Percentiles rank a stretch among this genome's conserved stretches.
Conservation (phyloP, 35 echinoderm and acorn worm species). For the Holothuria glaberrima region DNA sequence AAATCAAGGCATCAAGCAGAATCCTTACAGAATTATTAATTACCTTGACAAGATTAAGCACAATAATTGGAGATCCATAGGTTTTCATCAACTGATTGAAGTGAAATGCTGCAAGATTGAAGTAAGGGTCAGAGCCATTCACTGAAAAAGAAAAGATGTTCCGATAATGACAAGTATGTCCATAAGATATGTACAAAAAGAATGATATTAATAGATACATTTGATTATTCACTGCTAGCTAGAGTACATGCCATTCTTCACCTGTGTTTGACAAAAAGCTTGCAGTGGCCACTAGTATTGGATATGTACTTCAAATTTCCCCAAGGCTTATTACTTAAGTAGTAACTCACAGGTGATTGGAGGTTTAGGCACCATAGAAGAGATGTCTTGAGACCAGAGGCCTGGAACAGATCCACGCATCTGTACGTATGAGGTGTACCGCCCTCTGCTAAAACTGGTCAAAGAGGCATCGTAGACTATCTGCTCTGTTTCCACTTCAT, state of each 20-base stretch:
- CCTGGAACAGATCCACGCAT: constrained; percentile 87
- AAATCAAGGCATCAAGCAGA: no score
- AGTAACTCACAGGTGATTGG: constrained; percentile 81
- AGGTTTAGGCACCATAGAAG: constrained; percentile 96
- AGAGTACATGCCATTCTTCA: no score
- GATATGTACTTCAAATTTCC: background rate
- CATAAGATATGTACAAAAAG: background rate
- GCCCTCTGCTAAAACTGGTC: constrained; percentile 75
- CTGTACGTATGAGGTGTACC: constrained; percentile 87
- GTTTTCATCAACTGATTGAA: constrained; percentile 76
- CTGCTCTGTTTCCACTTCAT: constrained; percentile 99
- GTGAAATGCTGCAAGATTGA: constrained; percentile 64
- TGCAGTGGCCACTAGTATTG: no score
- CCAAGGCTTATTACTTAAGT: background rate
- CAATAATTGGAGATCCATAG: constrained; percentile 88
- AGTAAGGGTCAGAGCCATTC: constrained; percentile 87
- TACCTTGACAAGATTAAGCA: constrained; percentile 98
- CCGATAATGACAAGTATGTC: no score
- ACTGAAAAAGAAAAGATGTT: constrained; percentile 69
- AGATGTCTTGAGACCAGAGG: constrained; percentile 95
- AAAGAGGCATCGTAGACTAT: constrained; percentile 96
- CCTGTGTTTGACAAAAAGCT: no score
- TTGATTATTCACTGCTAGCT: no score
- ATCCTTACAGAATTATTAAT: background rate
- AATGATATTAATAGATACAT: background rate